Conservation (phyloP, 2,113 vertebrate species). For the Probosciger aterrimus region DNA sequence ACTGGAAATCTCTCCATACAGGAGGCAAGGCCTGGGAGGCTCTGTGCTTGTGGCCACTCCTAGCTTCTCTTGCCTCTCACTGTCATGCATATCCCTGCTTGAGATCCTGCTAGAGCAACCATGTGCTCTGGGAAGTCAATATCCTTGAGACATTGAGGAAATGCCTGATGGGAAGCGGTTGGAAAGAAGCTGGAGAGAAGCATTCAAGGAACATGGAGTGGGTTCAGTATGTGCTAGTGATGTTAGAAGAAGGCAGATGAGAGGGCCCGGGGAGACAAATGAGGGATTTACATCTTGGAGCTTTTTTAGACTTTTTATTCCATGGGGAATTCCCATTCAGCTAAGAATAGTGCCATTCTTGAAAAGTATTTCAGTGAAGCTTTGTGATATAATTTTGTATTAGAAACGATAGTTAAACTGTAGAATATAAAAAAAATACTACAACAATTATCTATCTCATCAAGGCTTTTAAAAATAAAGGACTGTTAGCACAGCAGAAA, state of each 20-base stretch:
- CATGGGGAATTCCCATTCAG: conserved; percentile 8
- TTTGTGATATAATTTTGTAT: neutral
- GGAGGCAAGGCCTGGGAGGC: neutral
- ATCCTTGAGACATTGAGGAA: neutral
- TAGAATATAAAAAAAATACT: neutral
- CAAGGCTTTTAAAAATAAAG: neutral
- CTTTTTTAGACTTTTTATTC: neutral
- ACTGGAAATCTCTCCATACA: neutral
- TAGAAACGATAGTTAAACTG: neutral
- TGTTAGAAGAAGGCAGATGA: neutral
- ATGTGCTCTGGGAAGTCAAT: neutral
- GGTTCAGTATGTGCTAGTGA: neutral
- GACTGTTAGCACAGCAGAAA: neutral
- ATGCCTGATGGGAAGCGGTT: neutral
- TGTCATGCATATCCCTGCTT: neutral
- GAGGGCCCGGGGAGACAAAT: neutral
- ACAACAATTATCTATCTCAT: neutral
- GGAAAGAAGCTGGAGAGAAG: neutral
- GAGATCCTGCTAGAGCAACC: neutral
- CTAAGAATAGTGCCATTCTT: neutral
- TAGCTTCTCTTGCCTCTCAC: neutral
- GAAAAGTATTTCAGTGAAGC: neutral
- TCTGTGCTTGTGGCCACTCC: neutral
- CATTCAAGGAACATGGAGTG: neutral
- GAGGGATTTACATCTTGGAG: neutral